A percentile compares a stretch with the other conserved stretches of the same genome.
These are phyloP conservation scores for Potorous gilbertii DNA, from an alignment of 2,797 vertebrate species.

Conservation along the genomic window DNA sequence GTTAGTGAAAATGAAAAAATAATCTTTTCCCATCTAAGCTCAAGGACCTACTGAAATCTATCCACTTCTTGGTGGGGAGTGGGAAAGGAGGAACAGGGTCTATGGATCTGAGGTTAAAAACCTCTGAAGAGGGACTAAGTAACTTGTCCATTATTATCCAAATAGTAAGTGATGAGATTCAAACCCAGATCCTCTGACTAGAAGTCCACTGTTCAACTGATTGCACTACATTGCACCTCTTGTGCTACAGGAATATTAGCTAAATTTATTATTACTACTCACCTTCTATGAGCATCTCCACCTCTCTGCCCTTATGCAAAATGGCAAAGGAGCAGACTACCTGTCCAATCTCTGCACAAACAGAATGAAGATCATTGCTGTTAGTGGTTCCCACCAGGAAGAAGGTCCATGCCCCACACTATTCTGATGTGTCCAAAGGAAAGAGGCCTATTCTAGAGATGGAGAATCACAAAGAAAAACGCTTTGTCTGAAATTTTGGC, in stretches of 20 bases:
- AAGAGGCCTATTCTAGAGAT: neutral
- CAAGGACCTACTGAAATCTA: neutral
- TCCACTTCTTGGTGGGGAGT: neutral
- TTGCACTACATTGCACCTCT: neutral
- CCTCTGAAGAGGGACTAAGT: too few species aligned
- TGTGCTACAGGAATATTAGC: neutral
- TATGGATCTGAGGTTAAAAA: neutral
- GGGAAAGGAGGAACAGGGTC: neutral
- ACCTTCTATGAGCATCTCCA: neutral
- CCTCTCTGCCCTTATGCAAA: neutral
- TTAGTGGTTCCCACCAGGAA: neutral
- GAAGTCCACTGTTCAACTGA: neutral
- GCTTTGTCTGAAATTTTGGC: neutral
- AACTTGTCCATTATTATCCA: neutral
- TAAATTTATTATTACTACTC: neutral
- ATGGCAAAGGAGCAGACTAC: neutral
- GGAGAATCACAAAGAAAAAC: neutral
- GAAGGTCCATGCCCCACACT: neutral
- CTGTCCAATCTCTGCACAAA: neutral
- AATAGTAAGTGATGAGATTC: neutral
- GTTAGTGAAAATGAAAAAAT: neutral
- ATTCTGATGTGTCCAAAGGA: neutral
- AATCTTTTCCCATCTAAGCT: neutral
- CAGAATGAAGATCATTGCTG: neutral
- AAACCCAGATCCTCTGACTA: neutral